Evolutionary conservation across 2,797 vertebrate genomes (phyloP).

Genomic region (Sebastes melanostomus): DNA sequence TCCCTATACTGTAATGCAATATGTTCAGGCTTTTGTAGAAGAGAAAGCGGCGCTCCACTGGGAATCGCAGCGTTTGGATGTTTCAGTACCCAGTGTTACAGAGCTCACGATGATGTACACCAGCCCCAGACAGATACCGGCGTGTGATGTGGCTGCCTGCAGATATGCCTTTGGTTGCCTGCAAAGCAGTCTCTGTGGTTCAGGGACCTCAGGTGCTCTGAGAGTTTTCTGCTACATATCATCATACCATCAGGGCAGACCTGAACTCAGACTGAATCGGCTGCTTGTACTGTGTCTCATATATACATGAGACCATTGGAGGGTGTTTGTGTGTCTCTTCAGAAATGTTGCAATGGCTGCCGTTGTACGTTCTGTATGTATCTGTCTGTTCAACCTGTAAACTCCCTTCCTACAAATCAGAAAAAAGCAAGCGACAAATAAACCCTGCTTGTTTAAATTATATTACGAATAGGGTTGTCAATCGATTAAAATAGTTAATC

Average conservation of each 20-base stretch:
- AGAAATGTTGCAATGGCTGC: background rate
- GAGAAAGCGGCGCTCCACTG: slow-evolving; percentile 66
- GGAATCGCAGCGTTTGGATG: slow-evolving; percentile 68
- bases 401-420: background rate
- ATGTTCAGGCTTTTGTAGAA: slow-evolving; percentile 69
- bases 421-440: background rate
- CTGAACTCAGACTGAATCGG: slow-evolving; percentile 35
- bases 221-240: slow-evolving; percentile 58
- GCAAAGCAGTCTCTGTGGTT: slow-evolving; percentile 72
- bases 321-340: background rate
- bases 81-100: slow-evolving; percentile 68
- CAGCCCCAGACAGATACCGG: slow-evolving; percentile 58
- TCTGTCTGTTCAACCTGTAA: background rate
- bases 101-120: slow-evolving; percentile 70
- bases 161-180: slow-evolving; percentile 75
- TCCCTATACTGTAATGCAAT: slow-evolving; percentile 70
- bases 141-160: slow-evolving; percentile 73
- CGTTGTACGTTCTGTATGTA: background rate
- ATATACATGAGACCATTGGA: slow-evolving; percentile 14
- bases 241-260: slow-evolving; percentile 45
- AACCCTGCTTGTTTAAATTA: background rate
- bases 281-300: slow-evolving; percentile 24
- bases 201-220: slow-evolving; percentile 70
- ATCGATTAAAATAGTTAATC: no score
- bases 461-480: no score